Conservation (phyloP, 2,113 vertebrate species). For the Phrynocephalus versicolor region DNA sequence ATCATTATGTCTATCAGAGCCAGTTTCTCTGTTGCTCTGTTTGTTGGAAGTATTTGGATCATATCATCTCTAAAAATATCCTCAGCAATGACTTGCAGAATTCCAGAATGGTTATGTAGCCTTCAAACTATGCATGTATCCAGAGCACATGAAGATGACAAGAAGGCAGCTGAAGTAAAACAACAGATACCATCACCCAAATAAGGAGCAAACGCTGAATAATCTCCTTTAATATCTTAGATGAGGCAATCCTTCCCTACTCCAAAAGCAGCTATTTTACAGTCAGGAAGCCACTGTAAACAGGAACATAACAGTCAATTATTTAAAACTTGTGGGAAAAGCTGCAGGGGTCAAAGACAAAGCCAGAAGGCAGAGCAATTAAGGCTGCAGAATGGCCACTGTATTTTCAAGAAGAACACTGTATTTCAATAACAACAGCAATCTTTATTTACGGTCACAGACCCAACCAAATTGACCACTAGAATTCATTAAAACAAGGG, state of each 20-base stretch:
- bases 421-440: no score
- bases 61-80: conserved; percentile 70
- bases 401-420: no score
- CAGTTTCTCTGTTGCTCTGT: conserved; percentile 48
- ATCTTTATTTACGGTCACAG: no score
- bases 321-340: not conserved
- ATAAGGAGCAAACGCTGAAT: not conserved
- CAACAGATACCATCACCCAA: conserved; percentile 10
- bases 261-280: not conserved
- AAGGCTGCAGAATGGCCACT: not conserved
- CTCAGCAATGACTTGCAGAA: conserved; percentile 63
- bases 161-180: conserved; percentile 1
- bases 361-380: not conserved
- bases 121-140: conserved; percentile 27
- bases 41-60: conserved; percentile 62
- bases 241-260: not conserved
- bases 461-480: not conserved
- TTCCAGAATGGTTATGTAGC: conserved; percentile 36
- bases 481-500: not conserved
- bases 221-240: not conserved
- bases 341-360: not conserved
- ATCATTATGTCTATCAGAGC: conserved; percentile 50
- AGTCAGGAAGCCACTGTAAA: not conserved
- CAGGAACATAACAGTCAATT: not conserved
- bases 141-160: conserved; percentile 53